Base-by-base conservation (phyloP, 2,113 vertebrate species). In the Platysteira castanea region DNA sequence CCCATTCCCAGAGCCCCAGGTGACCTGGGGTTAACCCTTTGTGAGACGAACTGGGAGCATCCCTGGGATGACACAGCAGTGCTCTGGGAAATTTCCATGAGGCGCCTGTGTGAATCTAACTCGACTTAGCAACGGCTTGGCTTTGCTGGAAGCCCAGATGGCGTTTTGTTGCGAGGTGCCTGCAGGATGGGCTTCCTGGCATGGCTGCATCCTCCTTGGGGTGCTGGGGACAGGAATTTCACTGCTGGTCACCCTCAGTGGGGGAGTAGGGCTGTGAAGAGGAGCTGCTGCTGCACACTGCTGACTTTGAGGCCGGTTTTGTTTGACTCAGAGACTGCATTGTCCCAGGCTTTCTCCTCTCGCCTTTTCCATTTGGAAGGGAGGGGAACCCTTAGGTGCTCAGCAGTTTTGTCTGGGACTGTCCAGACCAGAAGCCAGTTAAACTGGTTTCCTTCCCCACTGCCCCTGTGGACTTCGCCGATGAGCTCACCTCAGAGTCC, bases 311-410 rank as follows among this genome's bases (percentile, higher is more conserved):
- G 41, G 67, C 15, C 8, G 0, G 2, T 57, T 59, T 76, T 60
- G 28, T 65, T 68, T 26, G 31, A 5, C 46, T 76, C 3, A 0
- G 63, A 49, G 63, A 30, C 3, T 1, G 5, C 0, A 0, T 64
- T 41, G 6, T 69, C 67, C 27, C 31, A 30, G 5, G 16, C 12
- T 75, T 81, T 70, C 42, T 81, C 7, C 28, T 81, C 31, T 79
- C 27, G 27, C 27, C 6, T 89, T 39, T 77, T 65, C 37, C 11
- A 15, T 39, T 42, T 5, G 12, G 33, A 53, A 33, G 18, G 35
- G 49, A 56, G 35, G 22, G 50, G 41, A 69, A 2, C 64, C 56
- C 18, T 56, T 56, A 49, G 56, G 13, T 69, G 19, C 39, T 41
- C 21, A 22, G 27, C 21, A 28, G 23, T 42, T 74, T 59, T 78